These are phyloP conservation scores for Tragopan temminckii DNA, from an alignment of 2,797 vertebrate genomes.

Conservation along the genomic window DNA sequence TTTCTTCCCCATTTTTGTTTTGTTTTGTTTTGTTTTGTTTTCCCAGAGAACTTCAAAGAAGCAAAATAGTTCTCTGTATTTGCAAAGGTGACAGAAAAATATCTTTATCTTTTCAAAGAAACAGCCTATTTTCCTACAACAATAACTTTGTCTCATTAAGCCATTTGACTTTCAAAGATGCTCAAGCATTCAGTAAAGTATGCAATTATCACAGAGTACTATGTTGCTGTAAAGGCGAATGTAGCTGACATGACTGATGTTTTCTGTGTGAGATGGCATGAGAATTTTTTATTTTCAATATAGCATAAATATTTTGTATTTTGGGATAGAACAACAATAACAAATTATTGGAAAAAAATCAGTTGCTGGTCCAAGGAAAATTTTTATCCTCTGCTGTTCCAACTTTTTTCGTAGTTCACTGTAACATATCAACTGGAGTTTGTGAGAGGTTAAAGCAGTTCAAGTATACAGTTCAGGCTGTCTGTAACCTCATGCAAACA, in stretches of 20 bases:
- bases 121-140: background rate
- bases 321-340: background rate
- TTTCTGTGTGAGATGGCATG: background rate
- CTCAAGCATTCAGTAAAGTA: background rate
- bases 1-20: background rate
- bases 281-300: background rate
- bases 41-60: background rate
- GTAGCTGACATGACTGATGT: background rate
- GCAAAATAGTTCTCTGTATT: background rate
- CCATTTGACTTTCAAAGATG: background rate
- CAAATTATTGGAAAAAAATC: background rate
- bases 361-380: background rate
- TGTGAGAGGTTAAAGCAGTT: background rate
- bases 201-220: background rate
- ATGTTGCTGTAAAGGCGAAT: background rate
- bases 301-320: background rate
- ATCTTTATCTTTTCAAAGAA: background rate
- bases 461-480: background rate
- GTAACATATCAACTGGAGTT: accelerated
- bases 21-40: background rate
- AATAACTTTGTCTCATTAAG: background rate
- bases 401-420: background rate
- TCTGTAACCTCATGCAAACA: background rate
- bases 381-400: background rate
- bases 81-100: background rate